A percentile compares a stretch with the other conserved stretches of the same genome.
phyloP scores from a whole-genome alignment of 2,797 vertebrate genomes.

The Taenioides sp. region DNA sequence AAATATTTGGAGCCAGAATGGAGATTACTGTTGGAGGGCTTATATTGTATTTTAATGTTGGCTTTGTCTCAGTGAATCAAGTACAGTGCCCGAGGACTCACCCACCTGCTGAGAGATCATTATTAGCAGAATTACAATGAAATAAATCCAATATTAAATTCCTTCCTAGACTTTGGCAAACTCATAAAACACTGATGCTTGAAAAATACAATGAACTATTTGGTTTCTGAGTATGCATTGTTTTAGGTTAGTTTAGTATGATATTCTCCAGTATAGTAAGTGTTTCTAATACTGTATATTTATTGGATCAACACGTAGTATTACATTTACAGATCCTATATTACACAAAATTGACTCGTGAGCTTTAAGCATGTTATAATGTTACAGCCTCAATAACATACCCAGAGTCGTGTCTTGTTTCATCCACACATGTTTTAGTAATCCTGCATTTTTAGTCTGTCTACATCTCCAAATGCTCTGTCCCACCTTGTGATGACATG shows the following conservation, averaged over 20 bases:
- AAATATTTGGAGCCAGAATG: not conserved
- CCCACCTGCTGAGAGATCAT: slow-evolving; percentile 24
- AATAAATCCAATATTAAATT: slow-evolving; percentile 6
- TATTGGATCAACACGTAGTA: no score
- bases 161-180: not conserved
- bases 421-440: no score
- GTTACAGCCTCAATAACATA: no score
- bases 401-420: no score
- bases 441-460: no score
- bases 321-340: no score
- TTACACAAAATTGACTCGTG: no score
- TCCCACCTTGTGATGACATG: no score
- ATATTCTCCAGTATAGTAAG: no score
- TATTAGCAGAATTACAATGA: slow-evolving; percentile 22
- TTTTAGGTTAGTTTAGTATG: not conserved
- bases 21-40: slow-evolving; percentile 5
- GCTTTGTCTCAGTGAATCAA: slow-evolving; percentile 14
- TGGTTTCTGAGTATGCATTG: not conserved
- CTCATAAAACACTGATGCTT: slow-evolving; percentile 4
- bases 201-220: not conserved
- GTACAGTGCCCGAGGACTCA: slow-evolving; percentile 11
- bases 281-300: no score
- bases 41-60: slow-evolving; percentile 24
- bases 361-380: no score
- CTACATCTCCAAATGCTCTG: no score